These are phyloP conservation scores for Drosophila aldrichi DNA, from an alignment of 2,888 invertebrate species.

Conservation along the genomic window DNA sequence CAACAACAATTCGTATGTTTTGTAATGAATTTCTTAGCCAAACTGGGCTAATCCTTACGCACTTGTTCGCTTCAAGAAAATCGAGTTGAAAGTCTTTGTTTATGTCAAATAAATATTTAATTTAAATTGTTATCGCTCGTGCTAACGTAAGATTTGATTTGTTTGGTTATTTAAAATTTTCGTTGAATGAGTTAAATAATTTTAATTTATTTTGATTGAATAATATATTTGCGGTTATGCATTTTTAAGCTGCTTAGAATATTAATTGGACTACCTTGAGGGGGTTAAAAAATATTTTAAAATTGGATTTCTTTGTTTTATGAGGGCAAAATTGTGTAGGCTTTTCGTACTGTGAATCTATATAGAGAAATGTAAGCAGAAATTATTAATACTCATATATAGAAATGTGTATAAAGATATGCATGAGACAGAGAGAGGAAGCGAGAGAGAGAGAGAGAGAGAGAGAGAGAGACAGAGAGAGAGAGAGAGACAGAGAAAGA, in stretches of 20 bases:
- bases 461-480: too few species aligned
- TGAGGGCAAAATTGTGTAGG: too few species aligned
- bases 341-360: too few species aligned
- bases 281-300: background rate
- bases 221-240: background rate
- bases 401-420: too few species aligned
- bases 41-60: constrained; percentile 7
- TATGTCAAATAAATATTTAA: constrained; percentile 33
- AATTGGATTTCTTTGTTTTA: background rate
- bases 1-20: constrained; percentile 17
- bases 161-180: background rate
- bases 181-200: background rate
- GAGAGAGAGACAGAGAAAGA: too few species aligned
- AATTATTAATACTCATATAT: too few species aligned
- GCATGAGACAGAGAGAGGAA: too few species aligned
- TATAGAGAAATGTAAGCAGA: too few species aligned
- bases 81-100: background rate
- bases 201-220: background rate
- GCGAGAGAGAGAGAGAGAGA: too few species aligned
- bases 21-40: constrained; percentile 2
- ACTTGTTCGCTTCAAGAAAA: background rate
- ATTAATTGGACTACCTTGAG: background rate
- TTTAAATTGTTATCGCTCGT: constrained; percentile 12
- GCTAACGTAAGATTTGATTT: background rate
- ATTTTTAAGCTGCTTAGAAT: background rate